Evolutionary conservation across 92 coral and sea anemone genomes (phyloP).

Genomic region (Micromussa lordhowensis): DNA sequence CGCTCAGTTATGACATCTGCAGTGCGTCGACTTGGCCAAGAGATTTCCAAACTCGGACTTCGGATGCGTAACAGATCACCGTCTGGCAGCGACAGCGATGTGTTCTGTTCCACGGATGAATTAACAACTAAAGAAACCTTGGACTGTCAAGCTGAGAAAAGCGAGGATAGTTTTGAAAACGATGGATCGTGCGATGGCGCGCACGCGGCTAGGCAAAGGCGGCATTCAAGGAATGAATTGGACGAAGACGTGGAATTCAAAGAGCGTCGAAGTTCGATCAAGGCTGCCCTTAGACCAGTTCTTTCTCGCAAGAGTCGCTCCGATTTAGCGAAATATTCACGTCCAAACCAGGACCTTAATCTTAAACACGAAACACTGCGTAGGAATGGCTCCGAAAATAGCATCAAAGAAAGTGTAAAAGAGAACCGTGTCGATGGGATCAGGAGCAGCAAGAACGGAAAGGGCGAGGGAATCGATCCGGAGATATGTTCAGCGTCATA

Average conservation of each 20-base stretch:
- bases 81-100: slow-evolving; percentile 43
- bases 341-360: slow-evolving; percentile 23
- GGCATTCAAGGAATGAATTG: slow-evolving; percentile 58
- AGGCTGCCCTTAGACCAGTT: slow-evolving; percentile 40
- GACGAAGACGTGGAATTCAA: slow-evolving; percentile 52
- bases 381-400: slow-evolving; percentile 34
- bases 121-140: slow-evolving; percentile 6
- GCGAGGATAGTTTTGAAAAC: slow-evolving; percentile 18
- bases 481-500: slow-evolving; percentile 8
- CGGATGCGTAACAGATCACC: slow-evolving; percentile 46
- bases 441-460: slow-evolving; percentile 16
- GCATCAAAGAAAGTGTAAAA: slow-evolving; percentile 1
- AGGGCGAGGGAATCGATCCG: slow-evolving; percentile 8
- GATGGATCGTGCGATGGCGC: not conserved
- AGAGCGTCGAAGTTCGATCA: slow-evolving; percentile 44
- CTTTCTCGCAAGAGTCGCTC: slow-evolving; percentile 53
- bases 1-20: slow-evolving; percentile 39
- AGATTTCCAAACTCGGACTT: slow-evolving; percentile 51
- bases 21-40: slow-evolving; percentile 50
- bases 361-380: slow-evolving; percentile 5
- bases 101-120: slow-evolving; percentile 46
- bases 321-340: slow-evolving; percentile 43
- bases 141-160: not conserved
- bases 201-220: slow-evolving; percentile 24
- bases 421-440: slow-evolving; percentile 6